Base-by-base conservation (phyloP, 2,113 vertebrate genomes). In the Colinus virginianus region DNA sequence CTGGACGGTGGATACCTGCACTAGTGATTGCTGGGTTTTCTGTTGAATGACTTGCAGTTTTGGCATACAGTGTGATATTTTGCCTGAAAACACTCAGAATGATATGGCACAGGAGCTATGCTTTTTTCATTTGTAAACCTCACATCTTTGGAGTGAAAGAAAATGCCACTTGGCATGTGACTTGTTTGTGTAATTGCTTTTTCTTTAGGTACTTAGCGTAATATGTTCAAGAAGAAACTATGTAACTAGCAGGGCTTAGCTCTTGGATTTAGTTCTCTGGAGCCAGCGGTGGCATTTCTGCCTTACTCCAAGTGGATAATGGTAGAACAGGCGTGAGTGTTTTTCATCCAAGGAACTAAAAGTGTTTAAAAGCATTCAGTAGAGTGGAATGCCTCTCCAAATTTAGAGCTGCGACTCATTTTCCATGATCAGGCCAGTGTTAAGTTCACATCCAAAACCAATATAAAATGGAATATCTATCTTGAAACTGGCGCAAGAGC, bases 401-500 rank as follows among this genome's bases (percentile, higher is more conserved):
- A 82, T 77, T 72, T 40, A 70, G 90, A 87, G 78, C 89, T 83
- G 63, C 38, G 46, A 17, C 22, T 79, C 48, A 8, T 17, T 90
- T 93, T 90, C 93, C 30, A 21, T 13, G 28, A 55, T 75, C 68
- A 71, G 75, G 45, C 67, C 8, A 9, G 46, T 9, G 38, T 13
- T 76, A 84, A 49, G 38, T 49, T 48, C 34, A 4, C 12, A 45
- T 83, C 87, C 84, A 91, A 96, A 96, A 78, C 23, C 51, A 94
- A 79, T 84, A 87, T 28, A 49, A 84, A 88, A 63, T 94, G 92
- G 78, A 89, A 85, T 94, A 70, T 34, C 76, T 91, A 2, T 63
- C 59, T 90, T 1, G 0, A 67, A 94, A 81, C 40, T 93, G 75
- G 78, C 87, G 61, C 25, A 21, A n/a, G 79, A 77, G 4, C 46